phyloP scores from a whole-genome alignment of 2,797 vertebrate species.

The Anomalospiza imberbis region DNA sequence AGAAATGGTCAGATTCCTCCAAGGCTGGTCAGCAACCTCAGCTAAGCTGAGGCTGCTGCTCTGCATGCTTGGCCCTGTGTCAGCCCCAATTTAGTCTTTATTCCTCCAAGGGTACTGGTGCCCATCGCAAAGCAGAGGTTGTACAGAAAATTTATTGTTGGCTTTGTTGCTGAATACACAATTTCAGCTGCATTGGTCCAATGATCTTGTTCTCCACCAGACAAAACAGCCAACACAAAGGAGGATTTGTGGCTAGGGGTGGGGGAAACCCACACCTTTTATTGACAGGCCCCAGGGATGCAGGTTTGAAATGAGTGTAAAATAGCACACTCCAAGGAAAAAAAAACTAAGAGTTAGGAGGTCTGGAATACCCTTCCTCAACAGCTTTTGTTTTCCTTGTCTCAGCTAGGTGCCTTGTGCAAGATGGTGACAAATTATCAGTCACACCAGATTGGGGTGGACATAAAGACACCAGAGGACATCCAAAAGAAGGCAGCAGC shows the following conservation, averaged over 20 bases:
- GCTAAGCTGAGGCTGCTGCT: background rate
- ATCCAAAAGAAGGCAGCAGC: background rate
- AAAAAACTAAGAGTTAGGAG: background rate
- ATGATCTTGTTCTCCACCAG: background rate
- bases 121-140: background rate
- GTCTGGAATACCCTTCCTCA: background rate
- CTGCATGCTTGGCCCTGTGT: background rate
- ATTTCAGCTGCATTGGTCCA: background rate
- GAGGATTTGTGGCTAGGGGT: background rate
- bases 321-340: background rate
- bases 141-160: background rate
- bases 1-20: background rate
- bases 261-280: background rate
- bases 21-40: background rate
- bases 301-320: background rate
- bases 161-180: fast-evolving
- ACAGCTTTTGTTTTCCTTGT: background rate
- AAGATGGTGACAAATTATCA: background rate
- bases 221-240: background rate
- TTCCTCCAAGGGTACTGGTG: background rate
- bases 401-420: background rate
- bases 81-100: background rate
- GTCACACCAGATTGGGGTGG: background rate
- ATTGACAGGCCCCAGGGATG: background rate
- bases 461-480: background rate